phyloP scores from a whole-genome alignment of 2,113 vertebrate genomes.

The Empidonax alnorum region DNA sequence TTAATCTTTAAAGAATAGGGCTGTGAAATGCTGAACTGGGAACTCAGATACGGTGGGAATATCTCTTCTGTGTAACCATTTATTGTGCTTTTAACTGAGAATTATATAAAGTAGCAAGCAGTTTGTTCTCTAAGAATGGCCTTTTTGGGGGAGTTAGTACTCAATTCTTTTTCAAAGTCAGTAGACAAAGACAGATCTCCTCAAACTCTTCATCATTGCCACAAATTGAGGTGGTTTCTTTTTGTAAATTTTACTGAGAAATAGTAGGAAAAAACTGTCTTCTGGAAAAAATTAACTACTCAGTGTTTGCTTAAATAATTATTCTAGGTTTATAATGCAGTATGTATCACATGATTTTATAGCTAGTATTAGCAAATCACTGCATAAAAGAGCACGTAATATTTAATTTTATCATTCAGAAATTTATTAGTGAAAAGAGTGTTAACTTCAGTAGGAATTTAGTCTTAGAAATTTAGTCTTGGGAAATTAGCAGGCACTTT shows the following conservation, averaged over 20 bases:
- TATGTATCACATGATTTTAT: neutral
- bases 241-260: neutral
- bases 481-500: neutral
- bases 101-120: neutral
- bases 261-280: neutral
- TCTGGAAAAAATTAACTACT: neutral
- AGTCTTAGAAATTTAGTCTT: neutral
- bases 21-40: constrained; percentile 9
- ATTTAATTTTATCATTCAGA: neutral
- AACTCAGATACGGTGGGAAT: neutral
- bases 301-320: neutral
- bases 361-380: neutral
- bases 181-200: neutral
- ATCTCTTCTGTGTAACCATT: constrained; percentile 20
- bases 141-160: neutral
- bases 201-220: neutral
- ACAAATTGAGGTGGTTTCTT: neutral
- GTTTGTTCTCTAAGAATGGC: constrained; percentile 9
- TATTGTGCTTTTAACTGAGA: neutral
- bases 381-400: neutral
- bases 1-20: constrained; percentile 17
- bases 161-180: neutral
- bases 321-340: neutral
- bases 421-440: constrained; percentile 1
- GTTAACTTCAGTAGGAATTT: neutral